A percentile compares a stretch with the other conserved stretches of the same genome.
These are phyloP conservation scores for Resseliella maxima DNA, from an alignment of 2,888 invertebrate species.

Conservation along the genomic window DNA sequence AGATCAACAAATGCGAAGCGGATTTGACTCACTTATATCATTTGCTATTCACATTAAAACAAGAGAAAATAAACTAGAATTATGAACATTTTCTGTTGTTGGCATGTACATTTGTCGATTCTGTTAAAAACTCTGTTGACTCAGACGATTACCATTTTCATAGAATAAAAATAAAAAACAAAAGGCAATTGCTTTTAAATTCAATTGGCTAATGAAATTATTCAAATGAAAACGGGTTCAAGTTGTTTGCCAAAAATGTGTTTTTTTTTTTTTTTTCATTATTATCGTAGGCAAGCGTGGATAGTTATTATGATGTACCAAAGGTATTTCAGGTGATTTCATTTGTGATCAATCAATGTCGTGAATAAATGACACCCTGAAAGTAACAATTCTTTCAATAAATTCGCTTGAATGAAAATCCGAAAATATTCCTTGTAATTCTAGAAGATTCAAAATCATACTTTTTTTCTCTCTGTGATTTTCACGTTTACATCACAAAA, in stretches of 20 bases:
- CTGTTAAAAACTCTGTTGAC: too few species aligned
- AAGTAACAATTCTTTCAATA: neutral
- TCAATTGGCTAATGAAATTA: neutral
- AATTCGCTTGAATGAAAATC: neutral
- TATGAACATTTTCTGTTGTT: too few species aligned
- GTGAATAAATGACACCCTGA: neutral
- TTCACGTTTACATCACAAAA: neutral
- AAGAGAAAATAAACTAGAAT: too few species aligned
- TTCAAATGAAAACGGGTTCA: neutral
- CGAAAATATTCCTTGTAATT: neutral
- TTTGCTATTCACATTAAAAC: neutral
- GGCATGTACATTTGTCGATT: too few species aligned
- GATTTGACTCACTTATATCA: neutral
- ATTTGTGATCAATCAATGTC: slow-evolving; percentile 12
- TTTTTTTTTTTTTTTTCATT: too few species aligned
- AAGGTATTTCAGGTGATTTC: neutral
- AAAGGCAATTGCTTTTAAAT: neutral
- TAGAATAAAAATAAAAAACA: too few species aligned
- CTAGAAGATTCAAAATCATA: neutral
- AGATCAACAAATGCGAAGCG: too few species aligned
- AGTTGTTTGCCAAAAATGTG: neutral
- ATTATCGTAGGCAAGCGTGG: neutral
- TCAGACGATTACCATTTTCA: too few species aligned
- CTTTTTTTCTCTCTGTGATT: neutral
- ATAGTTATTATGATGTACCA: neutral